These are phyloP conservation scores for Chymomyza caudatula DNA, from an alignment of 2,888 invertebrate species.

Conservation along the genomic window DNA sequence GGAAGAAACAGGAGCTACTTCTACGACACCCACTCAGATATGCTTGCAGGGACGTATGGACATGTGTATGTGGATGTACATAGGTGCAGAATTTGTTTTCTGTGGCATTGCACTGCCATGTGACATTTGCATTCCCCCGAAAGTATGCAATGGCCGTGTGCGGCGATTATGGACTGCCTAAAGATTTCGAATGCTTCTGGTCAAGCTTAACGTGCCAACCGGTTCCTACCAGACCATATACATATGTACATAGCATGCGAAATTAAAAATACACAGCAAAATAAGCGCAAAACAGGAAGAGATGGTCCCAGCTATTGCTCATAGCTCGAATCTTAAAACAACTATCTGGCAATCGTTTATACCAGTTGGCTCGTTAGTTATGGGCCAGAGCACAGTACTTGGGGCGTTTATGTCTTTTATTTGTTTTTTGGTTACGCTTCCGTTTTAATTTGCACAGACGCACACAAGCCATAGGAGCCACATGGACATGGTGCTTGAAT, in stretches of 20 bases:
- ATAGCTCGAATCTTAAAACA: neutral
- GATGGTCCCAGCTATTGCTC: neutral
- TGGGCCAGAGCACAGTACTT: constrained; percentile 18
- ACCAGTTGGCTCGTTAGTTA: constrained; percentile 40
- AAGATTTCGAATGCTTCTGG: constrained; percentile 22
- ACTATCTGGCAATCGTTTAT: constrained; percentile 16
- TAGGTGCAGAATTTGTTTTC: neutral
- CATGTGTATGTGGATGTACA: neutral
- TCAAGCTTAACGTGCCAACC: constrained; percentile 36
- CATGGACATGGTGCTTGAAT: neutral
- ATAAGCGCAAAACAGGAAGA: constrained; percentile 27
- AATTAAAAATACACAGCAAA: constrained; percentile 47
- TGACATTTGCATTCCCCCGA: constrained; percentile 68
- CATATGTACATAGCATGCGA: neutral
- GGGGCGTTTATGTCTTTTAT: constrained; percentile 43
- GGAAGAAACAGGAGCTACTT: constrained; percentile 12
- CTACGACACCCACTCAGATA: neutral
- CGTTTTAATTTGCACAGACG: neutral
- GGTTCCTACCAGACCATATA: neutral
- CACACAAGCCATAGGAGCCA: neutral
- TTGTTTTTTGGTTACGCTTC: constrained; percentile 5
- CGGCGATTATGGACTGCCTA: constrained; percentile 13
- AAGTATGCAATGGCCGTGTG: constrained; percentile 55
- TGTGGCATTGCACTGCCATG: constrained; percentile 44
- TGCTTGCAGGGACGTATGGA: neutral